These are phyloP conservation scores for Azemiops feae DNA, from an alignment of 2,113 vertebrate species.

Conservation along the genomic window DNA sequence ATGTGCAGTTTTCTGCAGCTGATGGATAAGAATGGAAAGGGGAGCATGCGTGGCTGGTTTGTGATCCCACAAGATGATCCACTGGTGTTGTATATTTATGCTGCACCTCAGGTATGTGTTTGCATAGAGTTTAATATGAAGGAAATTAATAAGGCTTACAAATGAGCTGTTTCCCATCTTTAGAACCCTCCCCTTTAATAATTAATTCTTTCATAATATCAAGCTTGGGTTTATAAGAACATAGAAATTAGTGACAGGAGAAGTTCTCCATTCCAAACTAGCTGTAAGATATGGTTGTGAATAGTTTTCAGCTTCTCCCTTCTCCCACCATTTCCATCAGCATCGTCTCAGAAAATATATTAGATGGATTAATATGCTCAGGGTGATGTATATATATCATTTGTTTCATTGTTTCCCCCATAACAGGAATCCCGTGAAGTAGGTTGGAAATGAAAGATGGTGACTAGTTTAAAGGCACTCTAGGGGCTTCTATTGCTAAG, in stretches of 20 bases:
- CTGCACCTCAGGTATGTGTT: conserved; percentile 71
- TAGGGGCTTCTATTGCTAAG: neutral
- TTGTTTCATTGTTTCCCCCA: neutral
- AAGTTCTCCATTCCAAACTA: neutral
- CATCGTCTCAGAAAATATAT: neutral
- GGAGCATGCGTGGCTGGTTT: conserved; percentile 64
- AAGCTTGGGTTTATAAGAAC: neutral
- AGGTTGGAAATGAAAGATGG: neutral
- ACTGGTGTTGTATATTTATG: conserved; percentile 72
- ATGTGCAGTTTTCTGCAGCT: conserved; percentile 77
- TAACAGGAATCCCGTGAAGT: neutral
- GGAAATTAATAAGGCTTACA: neutral
- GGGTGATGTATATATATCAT: neutral
- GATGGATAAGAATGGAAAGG: conserved; percentile 64
- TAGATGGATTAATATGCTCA: neutral
- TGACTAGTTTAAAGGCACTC: neutral
- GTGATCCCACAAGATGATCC: conserved; percentile 73
- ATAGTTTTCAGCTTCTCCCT: neutral
- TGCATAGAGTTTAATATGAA: neutral
- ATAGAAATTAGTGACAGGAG: neutral
- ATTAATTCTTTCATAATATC: neutral
- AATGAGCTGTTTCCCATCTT: fast-evolving
- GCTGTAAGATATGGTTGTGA: neutral
- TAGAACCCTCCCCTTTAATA: neutral
- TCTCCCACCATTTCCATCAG: neutral